A percentile compares a stretch with the other conserved stretches of the same genome.
These are phyloP conservation scores for Empis livida DNA, from an alignment of 2,888 invertebrate genomes.

Conservation along the genomic window DNA sequence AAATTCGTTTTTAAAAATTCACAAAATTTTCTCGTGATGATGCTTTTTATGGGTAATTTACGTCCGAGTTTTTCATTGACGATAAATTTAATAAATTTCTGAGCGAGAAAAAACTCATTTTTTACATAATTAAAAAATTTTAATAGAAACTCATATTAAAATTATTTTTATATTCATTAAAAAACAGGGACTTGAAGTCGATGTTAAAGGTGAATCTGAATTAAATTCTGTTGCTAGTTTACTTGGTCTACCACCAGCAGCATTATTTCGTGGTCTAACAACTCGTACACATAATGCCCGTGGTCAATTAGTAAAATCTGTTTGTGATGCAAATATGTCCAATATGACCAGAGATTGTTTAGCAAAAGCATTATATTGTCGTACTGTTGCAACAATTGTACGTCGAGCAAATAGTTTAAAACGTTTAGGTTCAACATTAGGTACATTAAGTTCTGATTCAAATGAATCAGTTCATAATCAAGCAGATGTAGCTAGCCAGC, in stretches of 20 bases:
- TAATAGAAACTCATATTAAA: background rate
- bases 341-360: constrained; percentile 79
- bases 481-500: constrained; percentile 71
- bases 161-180: background rate
- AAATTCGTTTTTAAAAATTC: background rate
- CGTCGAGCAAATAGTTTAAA: constrained; percentile 85
- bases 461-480: constrained; percentile 86
- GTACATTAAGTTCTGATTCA: constrained; percentile 80
- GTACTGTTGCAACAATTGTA: constrained; percentile 88
- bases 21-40: constrained; percentile 23
- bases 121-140: background rate
- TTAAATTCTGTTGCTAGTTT: constrained; percentile 75
- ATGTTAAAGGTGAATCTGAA: constrained; percentile 70
- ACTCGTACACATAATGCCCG: constrained; percentile 66
- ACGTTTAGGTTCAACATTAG: constrained; percentile 63
- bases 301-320: constrained; percentile 65
- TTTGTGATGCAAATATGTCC: constrained; percentile 75
- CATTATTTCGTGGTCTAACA: constrained; percentile 59
- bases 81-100: constrained; percentile 14
- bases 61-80: constrained; percentile 23
- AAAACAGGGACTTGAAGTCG: constrained; percentile 50
- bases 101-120: constrained; percentile 20
- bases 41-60: constrained; percentile 32
- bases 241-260: constrained; percentile 45
- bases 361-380: constrained; percentile 85